A percentile compares a stretch with the other conserved stretches of the same genome.
These are phyloP conservation scores for Arenaria interpres DNA, from an alignment of 2,113 vertebrate genomes.

Conservation along the genomic window DNA sequence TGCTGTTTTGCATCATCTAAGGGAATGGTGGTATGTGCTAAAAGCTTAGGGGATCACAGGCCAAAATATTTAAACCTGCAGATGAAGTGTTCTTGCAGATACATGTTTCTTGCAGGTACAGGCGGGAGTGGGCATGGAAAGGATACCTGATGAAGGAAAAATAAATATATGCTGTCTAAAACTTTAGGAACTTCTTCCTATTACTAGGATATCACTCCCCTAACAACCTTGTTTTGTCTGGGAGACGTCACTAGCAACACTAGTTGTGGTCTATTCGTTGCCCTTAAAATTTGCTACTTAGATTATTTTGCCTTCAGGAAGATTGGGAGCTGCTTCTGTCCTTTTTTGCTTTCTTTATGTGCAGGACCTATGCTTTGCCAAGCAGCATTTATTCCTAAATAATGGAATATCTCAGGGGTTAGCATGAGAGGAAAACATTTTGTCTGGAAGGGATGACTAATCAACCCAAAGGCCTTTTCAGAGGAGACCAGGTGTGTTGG, in stretches of 20 bases:
- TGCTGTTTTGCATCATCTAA: neutral
- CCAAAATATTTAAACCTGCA: conserved; percentile 6
- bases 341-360: neutral
- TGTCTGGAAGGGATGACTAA: conserved; percentile 22
- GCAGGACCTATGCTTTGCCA: neutral
- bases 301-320: neutral
- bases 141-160: neutral
- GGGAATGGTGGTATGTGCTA: neutral
- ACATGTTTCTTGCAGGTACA: neutral
- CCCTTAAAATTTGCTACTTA: neutral
- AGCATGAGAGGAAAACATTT: neutral
- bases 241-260: neutral
- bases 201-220: neutral
- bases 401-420: neutral
- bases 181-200: neutral
- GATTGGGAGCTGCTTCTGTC: neutral
- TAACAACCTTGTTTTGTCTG: neutral
- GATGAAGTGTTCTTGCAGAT: neutral
- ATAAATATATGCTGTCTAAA: neutral
- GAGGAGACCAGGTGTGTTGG: neutral
- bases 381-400: conserved; percentile 25
- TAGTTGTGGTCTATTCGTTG: neutral
- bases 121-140: neutral
- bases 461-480: conserved; percentile 24
- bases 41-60: neutral